Percentiles rank a stretch among this genome's conserved stretches.
phyloP scores from a whole-genome alignment of 1,140 invertebrate species.

The Drosophila ogumai region DNA sequence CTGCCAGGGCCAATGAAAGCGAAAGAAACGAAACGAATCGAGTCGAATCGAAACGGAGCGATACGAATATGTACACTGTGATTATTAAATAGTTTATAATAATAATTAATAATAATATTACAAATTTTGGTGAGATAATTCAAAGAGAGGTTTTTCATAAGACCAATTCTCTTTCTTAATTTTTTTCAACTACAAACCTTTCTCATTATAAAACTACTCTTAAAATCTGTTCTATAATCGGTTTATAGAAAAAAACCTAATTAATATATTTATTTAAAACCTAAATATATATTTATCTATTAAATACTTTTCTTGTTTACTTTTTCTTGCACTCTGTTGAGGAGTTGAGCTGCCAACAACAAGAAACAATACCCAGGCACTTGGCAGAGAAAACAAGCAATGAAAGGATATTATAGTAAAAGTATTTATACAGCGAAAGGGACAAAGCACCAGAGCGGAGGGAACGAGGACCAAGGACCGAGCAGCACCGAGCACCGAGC shows the following conservation, averaged over 20 bases:
- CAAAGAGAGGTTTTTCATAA: too few species aligned
- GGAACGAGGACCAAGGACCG: conserved; percentile 2
- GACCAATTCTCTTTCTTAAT: too few species aligned
- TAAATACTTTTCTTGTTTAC: neutral
- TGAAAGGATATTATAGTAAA: conserved; percentile 83
- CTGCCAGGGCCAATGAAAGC: conserved; percentile 68
- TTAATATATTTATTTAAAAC: neutral
- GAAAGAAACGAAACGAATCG: conserved; percentile 62
- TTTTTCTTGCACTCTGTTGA: neutral
- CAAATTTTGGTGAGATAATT: too few species aligned
- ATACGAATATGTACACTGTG: conserved; percentile 34
- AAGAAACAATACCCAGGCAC: conserved; percentile 71
- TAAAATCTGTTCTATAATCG: neutral
- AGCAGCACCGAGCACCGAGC: conserved; percentile 2
- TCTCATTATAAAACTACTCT: neutral
- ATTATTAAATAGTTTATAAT: neutral
- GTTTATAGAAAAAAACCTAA: too few species aligned
- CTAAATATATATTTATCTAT: too few species aligned
- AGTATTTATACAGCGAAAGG: conserved; percentile 76
- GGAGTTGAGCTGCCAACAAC: conserved; percentile 35
- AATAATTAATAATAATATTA: neutral
- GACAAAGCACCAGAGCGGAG: conserved; percentile 47
- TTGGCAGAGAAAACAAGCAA: conserved; percentile 80
- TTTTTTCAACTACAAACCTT: too few species aligned
- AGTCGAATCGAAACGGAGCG: conserved; percentile 46